These are phyloP conservation scores for Zophobas atratus DNA, from an alignment of 1,140 invertebrate species.

Conservation along the genomic window DNA sequence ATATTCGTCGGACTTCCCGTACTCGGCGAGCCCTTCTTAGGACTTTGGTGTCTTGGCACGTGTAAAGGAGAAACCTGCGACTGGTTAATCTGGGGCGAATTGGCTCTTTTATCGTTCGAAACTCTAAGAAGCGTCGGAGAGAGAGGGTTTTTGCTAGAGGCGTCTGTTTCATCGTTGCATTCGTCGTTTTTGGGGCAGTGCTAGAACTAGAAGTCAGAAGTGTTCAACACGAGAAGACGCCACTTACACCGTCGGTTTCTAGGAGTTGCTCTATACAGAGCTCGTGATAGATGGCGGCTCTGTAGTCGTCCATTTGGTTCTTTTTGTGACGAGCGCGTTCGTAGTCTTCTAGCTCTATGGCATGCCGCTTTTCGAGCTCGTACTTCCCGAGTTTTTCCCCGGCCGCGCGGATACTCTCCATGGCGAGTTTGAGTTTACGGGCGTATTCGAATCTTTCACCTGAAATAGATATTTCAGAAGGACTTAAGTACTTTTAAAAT, in stretches of 20 bases:
- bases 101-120: slow-evolving; percentile 56
- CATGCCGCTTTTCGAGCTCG: slow-evolving; percentile 91
- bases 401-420: slow-evolving; percentile 84
- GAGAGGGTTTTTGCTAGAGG: slow-evolving; percentile 51
- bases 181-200: slow-evolving; percentile 65
- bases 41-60: slow-evolving; percentile 63
- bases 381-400: slow-evolving; percentile 93
- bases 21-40: slow-evolving; percentile 63
- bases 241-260: slow-evolving; percentile 81
- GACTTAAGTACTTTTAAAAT: not conserved
- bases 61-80: slow-evolving; percentile 71
- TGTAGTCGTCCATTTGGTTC: slow-evolving; percentile 88
- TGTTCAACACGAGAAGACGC: not conserved
- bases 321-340: slow-evolving; percentile 91
- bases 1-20: slow-evolving; percentile 65
- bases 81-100: slow-evolving; percentile 59
- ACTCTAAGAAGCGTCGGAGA: slow-evolving; percentile 62
- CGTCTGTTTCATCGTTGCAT: slow-evolving; percentile 56
- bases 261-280: slow-evolving; percentile 83
- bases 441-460: slow-evolving; percentile 94
- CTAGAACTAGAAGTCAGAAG: slow-evolving; percentile 40
- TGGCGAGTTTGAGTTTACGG: slow-evolving; percentile 88
- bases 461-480: slow-evolving; percentile 67
- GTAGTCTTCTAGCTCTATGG: slow-evolving; percentile 92
- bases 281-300: slow-evolving; percentile 79